A percentile compares a stretch with the other conserved stretches of the same genome.
Conservation (phyloP, 2,797 vertebrate species). For the Microhierax caerulescens region DNA sequence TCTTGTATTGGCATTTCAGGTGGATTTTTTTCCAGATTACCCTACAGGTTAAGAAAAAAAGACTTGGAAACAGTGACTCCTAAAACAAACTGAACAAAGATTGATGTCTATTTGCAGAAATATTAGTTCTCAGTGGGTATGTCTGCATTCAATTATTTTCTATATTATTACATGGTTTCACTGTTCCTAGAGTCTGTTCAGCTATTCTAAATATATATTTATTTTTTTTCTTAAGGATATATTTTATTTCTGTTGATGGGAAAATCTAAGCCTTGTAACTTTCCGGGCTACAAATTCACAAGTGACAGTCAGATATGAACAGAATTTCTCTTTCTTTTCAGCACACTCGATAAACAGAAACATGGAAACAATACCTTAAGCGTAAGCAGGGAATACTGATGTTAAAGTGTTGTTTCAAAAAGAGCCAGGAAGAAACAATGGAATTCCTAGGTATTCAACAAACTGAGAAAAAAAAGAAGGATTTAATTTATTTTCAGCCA, state of each 20-base stretch:
- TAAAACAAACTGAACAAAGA: neutral
- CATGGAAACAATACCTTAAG: neutral
- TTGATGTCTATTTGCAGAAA: slow-evolving; percentile 5
- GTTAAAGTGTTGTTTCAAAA: neutral
- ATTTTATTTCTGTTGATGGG: neutral
- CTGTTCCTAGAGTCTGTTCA: neutral
- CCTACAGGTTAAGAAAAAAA: neutral
- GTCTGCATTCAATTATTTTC: neutral
- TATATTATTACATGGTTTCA: neutral
- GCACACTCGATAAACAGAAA: neutral
- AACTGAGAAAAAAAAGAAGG: neutral
- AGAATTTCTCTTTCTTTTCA: neutral
- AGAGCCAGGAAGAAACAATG: neutral
- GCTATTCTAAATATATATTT: neutral
- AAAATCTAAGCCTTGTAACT: neutral
- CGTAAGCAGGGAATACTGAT: neutral
- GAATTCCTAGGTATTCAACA: neutral
- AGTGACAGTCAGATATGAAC: neutral
- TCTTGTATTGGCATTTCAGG: neutral
- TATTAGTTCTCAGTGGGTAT: neutral
- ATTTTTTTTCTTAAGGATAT: neutral
- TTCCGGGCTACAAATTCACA: neutral
- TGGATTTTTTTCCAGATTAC: neutral
- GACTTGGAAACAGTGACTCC: neutral
- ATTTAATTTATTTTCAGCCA: neutral